Percentiles rank a stretch among this genome's conserved stretches.
phyloP scores from a whole-genome alignment of 1,140 invertebrate genomes.

The Drosophila athabasca region DNA sequence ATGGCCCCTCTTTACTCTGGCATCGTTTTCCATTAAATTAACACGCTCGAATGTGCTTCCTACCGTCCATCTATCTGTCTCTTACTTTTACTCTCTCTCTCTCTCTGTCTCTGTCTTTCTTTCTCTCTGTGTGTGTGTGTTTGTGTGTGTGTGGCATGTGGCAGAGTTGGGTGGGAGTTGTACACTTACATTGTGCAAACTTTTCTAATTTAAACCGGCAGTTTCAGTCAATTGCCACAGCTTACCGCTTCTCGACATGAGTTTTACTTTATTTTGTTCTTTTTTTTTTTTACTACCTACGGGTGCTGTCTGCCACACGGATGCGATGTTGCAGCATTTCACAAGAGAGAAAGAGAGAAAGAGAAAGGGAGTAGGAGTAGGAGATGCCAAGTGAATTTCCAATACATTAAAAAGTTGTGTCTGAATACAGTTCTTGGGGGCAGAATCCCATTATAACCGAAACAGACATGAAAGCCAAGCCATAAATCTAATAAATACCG shows the following conservation, averaged over 20 bases:
- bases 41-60: conserved; percentile 69
- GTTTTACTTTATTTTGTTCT: conserved; percentile 62
- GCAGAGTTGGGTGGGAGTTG: conserved; percentile 35
- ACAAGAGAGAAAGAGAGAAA: conserved; percentile 14
- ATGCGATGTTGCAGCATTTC: conserved; percentile 55
- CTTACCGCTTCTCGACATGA: conserved; percentile 78
- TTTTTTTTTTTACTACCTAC: conserved; percentile 61
- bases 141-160: conserved; percentile 14
- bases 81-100: not conserved
- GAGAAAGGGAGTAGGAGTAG: not conserved
- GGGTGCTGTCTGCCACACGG: conserved; percentile 36
- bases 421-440: conserved; percentile 63
- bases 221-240: conserved; percentile 80
- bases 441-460: conserved; percentile 68
- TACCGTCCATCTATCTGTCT: not conserved
- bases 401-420: conserved; percentile 77
- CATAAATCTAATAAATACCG: conserved; percentile 81
- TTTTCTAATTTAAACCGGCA: conserved; percentile 81
- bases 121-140: conserved; percentile 9
- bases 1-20: conserved; percentile 37
- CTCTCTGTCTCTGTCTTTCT: conserved; percentile 2
- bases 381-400: conserved; percentile 48
- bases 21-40: conserved; percentile 76
- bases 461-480: conserved; percentile 57
- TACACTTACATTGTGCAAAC: conserved; percentile 76